Conservation (phyloP, 2,113 vertebrate genomes). For the Tupaia tana region DNA sequence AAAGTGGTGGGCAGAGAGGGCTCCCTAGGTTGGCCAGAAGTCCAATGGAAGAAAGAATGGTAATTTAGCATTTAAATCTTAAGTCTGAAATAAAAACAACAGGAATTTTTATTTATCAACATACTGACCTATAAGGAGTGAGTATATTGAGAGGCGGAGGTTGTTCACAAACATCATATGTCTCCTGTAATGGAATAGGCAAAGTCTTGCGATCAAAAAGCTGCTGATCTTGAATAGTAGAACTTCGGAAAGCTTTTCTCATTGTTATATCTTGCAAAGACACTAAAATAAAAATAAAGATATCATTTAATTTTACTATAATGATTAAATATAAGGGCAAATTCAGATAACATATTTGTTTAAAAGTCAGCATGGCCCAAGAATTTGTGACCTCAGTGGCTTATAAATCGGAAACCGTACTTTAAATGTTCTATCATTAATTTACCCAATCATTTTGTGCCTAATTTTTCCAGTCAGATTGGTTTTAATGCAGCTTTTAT, state of each 20-base stretch:
- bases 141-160: constrained; percentile 98
- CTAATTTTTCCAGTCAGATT: background rate
- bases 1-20: background rate
- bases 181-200: constrained; percentile 97
- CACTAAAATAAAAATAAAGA: constrained; percentile 86
- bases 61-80: background rate
- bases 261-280: constrained; percentile 99
- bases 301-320: constrained; percentile 37
- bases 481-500: constrained; percentile 1
- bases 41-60: background rate
- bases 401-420: background rate
- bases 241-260: constrained; percentile 99
- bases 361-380: background rate
- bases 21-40: background rate
- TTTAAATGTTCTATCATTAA: background rate
- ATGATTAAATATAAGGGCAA: background rate
- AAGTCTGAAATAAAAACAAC: background rate
- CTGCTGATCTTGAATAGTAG: constrained; percentile 97
- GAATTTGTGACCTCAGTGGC: background rate
- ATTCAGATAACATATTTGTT: background rate
- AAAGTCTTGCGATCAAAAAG: constrained; percentile 96
- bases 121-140: constrained; percentile 95
- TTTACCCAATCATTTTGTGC: background rate
- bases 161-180: constrained; percentile 95
- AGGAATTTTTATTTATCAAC: background rate